phyloP scores from a whole-genome alignment of 2,797 vertebrate species.

The Galagoides demidoff region DNA sequence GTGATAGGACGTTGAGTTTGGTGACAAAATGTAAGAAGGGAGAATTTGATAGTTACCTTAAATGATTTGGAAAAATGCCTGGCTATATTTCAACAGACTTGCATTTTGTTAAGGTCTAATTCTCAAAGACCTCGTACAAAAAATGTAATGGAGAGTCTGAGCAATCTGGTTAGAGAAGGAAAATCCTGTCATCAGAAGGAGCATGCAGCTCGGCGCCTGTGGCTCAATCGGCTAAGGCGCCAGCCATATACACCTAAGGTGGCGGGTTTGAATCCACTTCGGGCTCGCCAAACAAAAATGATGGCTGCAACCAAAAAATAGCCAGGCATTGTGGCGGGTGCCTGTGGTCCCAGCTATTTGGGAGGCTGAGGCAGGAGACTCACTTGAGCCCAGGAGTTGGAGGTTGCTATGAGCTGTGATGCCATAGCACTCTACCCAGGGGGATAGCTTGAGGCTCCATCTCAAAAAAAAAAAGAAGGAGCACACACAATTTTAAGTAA shows the following conservation, averaged over 20 bases:
- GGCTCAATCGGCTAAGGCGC: no score
- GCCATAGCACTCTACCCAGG: no score
- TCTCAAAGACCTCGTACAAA: constrained; percentile 61
- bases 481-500: constrained; percentile 10
- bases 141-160: constrained; percentile 18
- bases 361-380: no score
- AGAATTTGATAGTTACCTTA: neutral
- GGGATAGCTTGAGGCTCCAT: no score
- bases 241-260: no score
- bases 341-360: no score
- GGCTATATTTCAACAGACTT: neutral
- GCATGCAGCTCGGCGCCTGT: neutral
- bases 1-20: constrained; percentile 48
- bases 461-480: neutral
- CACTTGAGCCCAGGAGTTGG: no score
- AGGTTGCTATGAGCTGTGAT: no score
- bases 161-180: constrained; percentile 12
- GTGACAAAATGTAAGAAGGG: neutral
- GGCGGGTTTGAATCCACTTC: no score
- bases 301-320: no score
- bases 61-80: constrained; percentile 39
- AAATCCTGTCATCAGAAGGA: constrained; percentile 29
- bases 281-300: no score
- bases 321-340: no score
- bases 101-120: neutral